Conservation (phyloP, 2,888 invertebrate species). For the Agrotis exclamationis region DNA sequence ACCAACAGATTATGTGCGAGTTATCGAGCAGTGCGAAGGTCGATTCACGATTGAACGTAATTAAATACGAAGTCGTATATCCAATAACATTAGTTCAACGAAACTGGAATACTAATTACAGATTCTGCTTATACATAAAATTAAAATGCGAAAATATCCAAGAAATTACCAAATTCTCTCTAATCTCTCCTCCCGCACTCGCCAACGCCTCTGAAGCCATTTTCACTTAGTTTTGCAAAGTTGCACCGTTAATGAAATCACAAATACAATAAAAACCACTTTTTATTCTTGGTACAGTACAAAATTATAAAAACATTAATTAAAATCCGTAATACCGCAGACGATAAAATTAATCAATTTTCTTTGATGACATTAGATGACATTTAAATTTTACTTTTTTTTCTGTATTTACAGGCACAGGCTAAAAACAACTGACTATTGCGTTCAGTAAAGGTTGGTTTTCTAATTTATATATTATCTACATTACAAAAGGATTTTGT, state of each 20-base stretch:
- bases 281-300: slow-evolving; percentile 19
- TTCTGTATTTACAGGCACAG: slow-evolving; percentile 17
- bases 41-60: slow-evolving; percentile 61
- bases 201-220: slow-evolving; percentile 83
- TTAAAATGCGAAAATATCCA: slow-evolving; percentile 31
- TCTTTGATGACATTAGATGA: slow-evolving; percentile 46
- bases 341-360: slow-evolving; percentile 58
- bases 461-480: too few species aligned
- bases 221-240: slow-evolving; percentile 48
- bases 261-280: slow-evolving; percentile 23
- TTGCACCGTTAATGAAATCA: slow-evolving; percentile 14
- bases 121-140: slow-evolving; percentile 21
- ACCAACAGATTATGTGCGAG: slow-evolving; percentile 14
- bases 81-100: slow-evolving; percentile 28
- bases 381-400: slow-evolving; percentile 40
- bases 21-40: slow-evolving; percentile 72
- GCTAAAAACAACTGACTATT: background rate
- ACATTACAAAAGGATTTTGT: too few species aligned
- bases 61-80: slow-evolving; percentile 24
- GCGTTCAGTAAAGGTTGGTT: slow-evolving; percentile 11
- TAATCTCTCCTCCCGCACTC: slow-evolving; percentile 79
- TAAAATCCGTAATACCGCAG: slow-evolving; percentile 20
- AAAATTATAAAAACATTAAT: slow-evolving; percentile 39
- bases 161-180: slow-evolving; percentile 85
- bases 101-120: slow-evolving; percentile 36